Evolutionary conservation across 2,888 invertebrate genomes (phyloP), one percentile per base, ranked within the genome.

Genomic region (Epistrophe grossulariae): DNA sequence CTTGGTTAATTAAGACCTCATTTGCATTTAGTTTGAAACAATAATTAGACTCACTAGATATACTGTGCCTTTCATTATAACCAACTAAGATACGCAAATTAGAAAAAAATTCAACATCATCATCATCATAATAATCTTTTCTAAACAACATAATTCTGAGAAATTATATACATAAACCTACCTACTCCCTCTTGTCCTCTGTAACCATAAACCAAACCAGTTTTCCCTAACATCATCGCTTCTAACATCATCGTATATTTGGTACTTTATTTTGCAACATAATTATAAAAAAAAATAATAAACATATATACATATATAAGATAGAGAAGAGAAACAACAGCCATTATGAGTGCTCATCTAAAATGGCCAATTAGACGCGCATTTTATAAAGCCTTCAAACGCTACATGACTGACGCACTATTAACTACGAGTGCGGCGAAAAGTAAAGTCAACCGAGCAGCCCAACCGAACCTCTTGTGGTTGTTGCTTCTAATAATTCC

Each of bases 331-430:
- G 28, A 76, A 50, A 57, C 57, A 70, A 79, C 70, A 74, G 55
- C 52, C 15, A 24, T 50, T 68, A 43, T 66, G 50, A 57, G 43
- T 60, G 79, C 73, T 76, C 76, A 76, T 76, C 64, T 76, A 55
- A 80, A 84, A 84, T 77, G 73, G 77, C 68, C 80, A 84, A 84
- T 84, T 84, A 80, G 81, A 73, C 62, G 60, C 77, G 81, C 84
- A 84, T 81, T 59, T 77, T 55, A 24, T 15, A 71, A 84, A 81
- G 66, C 81, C 84, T 84, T 77, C 66, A 68, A 77, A 84, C 72
- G 81, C 81, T 72, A 72, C 50, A 74, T 79, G 62, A 68, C 79
- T 60, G 45, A 87, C 87, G 82, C 87, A 87, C 79, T 79, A 82
- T 76, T 82, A 87, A 79, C 77, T 82, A 64, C n/a, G 48, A 62